These are phyloP conservation scores for Hyperoplus lanceolatus DNA, from an alignment of 2,797 vertebrate species.

Conservation along the genomic window DNA sequence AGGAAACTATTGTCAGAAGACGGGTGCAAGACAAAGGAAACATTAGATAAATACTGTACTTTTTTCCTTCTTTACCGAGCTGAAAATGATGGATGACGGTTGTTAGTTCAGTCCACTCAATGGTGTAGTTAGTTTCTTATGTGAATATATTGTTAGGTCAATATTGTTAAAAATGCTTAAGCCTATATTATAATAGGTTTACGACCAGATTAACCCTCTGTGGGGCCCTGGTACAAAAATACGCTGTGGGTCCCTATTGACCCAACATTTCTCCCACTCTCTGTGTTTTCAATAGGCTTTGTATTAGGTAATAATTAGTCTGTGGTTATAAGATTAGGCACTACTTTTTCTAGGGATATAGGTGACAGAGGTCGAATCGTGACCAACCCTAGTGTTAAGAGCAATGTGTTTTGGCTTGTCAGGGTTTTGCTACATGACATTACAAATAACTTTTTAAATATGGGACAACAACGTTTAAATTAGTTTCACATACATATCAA, in stretches of 20 bases:
- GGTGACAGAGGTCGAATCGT: not conserved
- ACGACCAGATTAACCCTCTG: conserved; percentile 17
- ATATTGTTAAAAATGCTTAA: conserved; percentile 18
- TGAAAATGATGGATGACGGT: not conserved
- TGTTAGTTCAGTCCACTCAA: conserved; percentile 6
- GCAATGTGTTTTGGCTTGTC: not conserved
- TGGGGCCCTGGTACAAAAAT: not conserved
- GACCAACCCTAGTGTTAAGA: not conserved
- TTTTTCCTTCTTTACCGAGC: not conserved
- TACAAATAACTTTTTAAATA: not conserved
- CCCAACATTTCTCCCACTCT: not conserved
- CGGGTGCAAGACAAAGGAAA: not conserved
- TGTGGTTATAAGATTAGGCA: not conserved
- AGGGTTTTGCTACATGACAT: not conserved
- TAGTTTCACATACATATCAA: not conserved
- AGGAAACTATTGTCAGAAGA: conserved; percentile 28
- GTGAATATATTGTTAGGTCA: conserved; percentile 8
- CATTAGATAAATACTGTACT: not conserved
- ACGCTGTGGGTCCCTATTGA: not conserved
- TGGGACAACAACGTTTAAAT: not conserved
- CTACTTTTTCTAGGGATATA: not conserved
- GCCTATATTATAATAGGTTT: conserved; percentile 2
- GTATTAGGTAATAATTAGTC: not conserved
- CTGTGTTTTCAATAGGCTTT: not conserved
- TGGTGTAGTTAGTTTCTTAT: conserved; percentile 9